Evolutionary conservation across 1,140 invertebrate genomes (phyloP).

Genomic region (Nasonia longicornis): DNA sequence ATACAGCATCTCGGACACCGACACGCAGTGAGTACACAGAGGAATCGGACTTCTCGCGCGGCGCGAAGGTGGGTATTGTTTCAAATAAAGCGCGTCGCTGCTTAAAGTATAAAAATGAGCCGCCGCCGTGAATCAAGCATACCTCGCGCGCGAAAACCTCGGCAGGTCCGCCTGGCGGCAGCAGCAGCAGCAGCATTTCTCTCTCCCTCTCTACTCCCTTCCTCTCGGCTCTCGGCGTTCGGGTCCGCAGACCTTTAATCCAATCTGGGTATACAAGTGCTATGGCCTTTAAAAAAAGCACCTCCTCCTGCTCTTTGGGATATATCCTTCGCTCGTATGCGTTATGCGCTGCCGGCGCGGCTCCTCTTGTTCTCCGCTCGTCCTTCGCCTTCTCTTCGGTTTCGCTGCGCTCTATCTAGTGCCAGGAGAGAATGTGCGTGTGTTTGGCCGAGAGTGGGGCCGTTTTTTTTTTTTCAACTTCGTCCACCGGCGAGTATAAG

Average conservation of each 20-base stretch:
- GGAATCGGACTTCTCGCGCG: neutral
- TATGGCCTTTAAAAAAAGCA: conserved; percentile 55
- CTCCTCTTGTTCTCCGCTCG: conserved; percentile 19
- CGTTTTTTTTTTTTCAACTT: neutral
- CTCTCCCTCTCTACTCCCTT: conserved; percentile 49
- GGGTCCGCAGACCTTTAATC: conserved; percentile 61
- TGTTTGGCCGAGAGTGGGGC: neutral
- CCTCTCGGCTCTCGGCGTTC: conserved; percentile 35
- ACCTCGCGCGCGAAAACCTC: conserved; percentile 32
- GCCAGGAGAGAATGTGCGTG: neutral
- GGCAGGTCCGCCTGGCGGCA: conserved; percentile 43
- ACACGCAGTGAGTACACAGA: neutral
- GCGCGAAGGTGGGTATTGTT: conserved; percentile 35
- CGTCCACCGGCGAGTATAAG: neutral
- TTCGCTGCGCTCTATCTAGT: neutral
- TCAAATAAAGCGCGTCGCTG: conserved; percentile 39
- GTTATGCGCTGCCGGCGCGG: conserved; percentile 26
- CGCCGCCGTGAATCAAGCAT: conserved; percentile 60
- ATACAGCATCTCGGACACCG: conserved; percentile 20
- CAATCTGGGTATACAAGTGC: conserved; percentile 57
- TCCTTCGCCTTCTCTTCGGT: conserved; percentile 19
- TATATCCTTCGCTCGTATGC: conserved; percentile 24
- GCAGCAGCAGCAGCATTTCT: conserved; percentile 48
- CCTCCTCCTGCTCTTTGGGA: conserved; percentile 9
- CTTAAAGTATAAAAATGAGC: conserved; percentile 47